Conservation (phyloP, 2,888 invertebrate genomes). For the Heliconius sara region DNA sequence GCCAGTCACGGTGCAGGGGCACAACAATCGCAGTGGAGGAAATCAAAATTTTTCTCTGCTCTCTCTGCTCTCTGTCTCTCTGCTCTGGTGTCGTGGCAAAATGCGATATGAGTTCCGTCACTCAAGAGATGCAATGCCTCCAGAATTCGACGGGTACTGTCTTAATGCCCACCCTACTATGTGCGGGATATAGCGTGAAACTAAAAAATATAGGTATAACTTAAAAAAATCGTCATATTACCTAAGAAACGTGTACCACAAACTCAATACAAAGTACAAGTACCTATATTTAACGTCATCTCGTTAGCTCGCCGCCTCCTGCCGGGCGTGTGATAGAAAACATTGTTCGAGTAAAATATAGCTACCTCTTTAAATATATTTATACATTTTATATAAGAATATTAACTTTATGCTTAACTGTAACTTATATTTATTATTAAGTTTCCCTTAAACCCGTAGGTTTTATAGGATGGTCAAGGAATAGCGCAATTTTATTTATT, state of each 20-base stretch:
- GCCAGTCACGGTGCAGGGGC: too few relatives aligned
- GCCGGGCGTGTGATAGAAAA: slow-evolving; percentile 18
- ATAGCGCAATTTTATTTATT: neutral
- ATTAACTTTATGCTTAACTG: slow-evolving; percentile 14
- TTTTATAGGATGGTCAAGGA: neutral
- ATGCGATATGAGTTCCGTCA: too few relatives aligned
- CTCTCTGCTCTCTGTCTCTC: too few relatives aligned
- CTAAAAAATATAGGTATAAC: too few relatives aligned
- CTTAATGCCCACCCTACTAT: too few relatives aligned
- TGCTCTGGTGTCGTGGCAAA: too few relatives aligned
- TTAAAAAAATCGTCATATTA: too few relatives aligned
- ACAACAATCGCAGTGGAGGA: too few relatives aligned
- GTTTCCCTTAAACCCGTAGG: neutral
- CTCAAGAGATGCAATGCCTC: too few relatives aligned
- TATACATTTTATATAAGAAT: slow-evolving; percentile 19
- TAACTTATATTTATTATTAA: slow-evolving; percentile 13
- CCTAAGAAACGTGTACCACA: neutral
- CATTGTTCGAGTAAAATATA: slow-evolving; percentile 21
- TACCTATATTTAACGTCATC: slow-evolving; percentile 16
- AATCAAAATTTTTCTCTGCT: too few relatives aligned
- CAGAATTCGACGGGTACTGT: too few relatives aligned
- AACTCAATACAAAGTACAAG: slow-evolving; percentile 8
- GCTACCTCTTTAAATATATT: slow-evolving; percentile 21
- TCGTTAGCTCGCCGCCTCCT: slow-evolving; percentile 27
- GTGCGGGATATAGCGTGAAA: too few relatives aligned